A percentile compares a stretch with the other conserved stretches of the same genome.
phyloP scores from a whole-genome alignment of 2,888 invertebrate genomes.

The Oxyscelio sp. region DNA sequence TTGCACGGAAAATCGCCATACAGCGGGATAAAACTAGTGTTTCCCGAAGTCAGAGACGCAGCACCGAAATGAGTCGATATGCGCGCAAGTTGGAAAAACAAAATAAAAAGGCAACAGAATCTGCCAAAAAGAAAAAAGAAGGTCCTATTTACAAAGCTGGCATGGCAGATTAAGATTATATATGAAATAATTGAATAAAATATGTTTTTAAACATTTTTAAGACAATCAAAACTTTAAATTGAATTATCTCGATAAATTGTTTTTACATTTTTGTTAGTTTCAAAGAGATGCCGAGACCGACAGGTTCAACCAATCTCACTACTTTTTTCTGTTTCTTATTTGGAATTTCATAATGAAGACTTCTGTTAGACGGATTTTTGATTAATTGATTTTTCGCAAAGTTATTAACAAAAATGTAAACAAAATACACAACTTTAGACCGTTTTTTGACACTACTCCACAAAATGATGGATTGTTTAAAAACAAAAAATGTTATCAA shows the following conservation, averaged over 20 bases:
- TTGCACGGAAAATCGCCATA: too few species aligned
- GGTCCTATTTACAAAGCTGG: not conserved
- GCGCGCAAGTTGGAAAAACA: slow-evolving; percentile 10
- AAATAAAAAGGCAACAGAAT: slow-evolving; percentile 2
- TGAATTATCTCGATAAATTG: not conserved
- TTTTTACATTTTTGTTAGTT: not conserved
- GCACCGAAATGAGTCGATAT: slow-evolving; percentile 11
- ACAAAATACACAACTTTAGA: not conserved
- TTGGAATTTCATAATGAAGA: not conserved
- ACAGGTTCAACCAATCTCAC: not conserved
- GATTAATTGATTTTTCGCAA: not conserved
- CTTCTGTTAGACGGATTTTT: not conserved
- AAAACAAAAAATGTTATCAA: slow-evolving; percentile 1
- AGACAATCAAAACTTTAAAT: slow-evolving; percentile 12
- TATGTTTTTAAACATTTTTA: slow-evolving; percentile 15
- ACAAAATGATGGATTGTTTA: slow-evolving; percentile 1
- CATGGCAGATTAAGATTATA: slow-evolving; percentile 16
- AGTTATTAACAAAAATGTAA: slow-evolving; percentile 6
- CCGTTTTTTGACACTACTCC: not conserved
- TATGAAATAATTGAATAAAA: slow-evolving; percentile 20
- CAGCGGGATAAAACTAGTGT: slow-evolving; percentile 18
- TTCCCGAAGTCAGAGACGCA: slow-evolving; percentile 11
- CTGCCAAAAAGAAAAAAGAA: slow-evolving; percentile 17
- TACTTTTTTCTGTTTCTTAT: not conserved
- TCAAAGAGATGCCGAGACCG: not conserved